Percentiles rank a stretch among this genome's conserved stretches.
These are phyloP conservation scores for Phylloscopus whistleri DNA, from an alignment of 2,113 vertebrate genomes.

Conservation along the genomic window DNA sequence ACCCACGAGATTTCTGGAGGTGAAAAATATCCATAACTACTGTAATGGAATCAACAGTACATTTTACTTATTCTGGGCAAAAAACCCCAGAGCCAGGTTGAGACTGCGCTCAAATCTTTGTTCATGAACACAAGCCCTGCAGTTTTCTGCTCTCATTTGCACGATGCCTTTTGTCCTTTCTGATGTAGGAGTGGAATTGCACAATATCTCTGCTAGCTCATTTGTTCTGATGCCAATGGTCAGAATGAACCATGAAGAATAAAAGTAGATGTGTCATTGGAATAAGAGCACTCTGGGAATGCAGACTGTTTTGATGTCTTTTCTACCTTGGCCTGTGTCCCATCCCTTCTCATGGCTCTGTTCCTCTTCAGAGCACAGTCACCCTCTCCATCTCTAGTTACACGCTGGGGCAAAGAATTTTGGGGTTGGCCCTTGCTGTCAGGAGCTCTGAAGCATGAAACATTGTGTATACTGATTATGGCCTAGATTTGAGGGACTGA, in stretches of 20 bases:
- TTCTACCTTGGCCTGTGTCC: not conserved
- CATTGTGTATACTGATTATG: not conserved
- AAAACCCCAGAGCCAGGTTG: not conserved
- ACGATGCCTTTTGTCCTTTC: not conserved
- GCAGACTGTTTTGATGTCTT: not conserved
- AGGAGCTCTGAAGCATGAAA: conserved; percentile 22
- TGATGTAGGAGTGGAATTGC: not conserved
- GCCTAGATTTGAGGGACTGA: not conserved
- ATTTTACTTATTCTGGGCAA: not conserved
- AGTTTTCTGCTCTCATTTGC: not conserved
- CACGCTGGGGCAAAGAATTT: not conserved
- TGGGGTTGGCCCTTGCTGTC: not conserved
- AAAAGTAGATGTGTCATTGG: not conserved
- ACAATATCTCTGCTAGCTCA: not conserved
- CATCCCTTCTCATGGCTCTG: not conserved
- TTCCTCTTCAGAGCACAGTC: not conserved
- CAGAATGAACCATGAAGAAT: conserved; percentile 33
- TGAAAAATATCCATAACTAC: not conserved
- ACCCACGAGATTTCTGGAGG: not conserved
- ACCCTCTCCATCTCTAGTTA: not conserved
- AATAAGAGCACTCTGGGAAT: not conserved
- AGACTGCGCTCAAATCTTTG: not conserved
- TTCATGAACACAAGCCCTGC: not conserved
- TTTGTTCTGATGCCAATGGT: conserved; percentile 3
- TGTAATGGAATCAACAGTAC: not conserved